These are phyloP conservation scores for Drosophila subsilvestris DNA, from an alignment of 2,888 invertebrate species.

Conservation along the genomic window DNA sequence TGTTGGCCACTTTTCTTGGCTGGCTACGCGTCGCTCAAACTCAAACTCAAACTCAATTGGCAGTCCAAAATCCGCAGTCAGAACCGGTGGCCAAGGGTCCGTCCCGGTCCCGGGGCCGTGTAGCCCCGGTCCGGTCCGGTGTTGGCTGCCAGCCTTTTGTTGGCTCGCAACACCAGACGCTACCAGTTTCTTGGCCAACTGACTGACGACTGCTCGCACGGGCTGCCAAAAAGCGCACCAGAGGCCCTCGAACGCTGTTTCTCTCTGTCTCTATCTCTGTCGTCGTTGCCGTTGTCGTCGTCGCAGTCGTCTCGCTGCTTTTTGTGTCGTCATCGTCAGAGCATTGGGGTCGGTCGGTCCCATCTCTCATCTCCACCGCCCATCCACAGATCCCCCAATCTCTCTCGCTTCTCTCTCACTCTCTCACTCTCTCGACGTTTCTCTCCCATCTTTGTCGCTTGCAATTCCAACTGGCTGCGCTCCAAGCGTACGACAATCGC, in stretches of 20 bases:
- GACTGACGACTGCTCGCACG: slow-evolving; percentile 81
- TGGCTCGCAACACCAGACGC: slow-evolving; percentile 78
- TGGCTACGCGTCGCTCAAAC: slow-evolving; percentile 76
- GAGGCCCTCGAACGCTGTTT: slow-evolving; percentile 69
- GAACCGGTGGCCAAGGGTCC: slow-evolving; percentile 52
- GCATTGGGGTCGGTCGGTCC: slow-evolving; percentile 27
- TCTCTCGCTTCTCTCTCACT: slow-evolving; percentile 9
- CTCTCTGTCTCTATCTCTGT: slow-evolving; percentile 47
- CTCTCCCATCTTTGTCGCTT: slow-evolving; percentile 19
- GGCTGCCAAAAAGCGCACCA: slow-evolving; percentile 77
- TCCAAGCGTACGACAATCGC: slow-evolving; percentile 70
- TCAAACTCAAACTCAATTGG: slow-evolving; percentile 56
- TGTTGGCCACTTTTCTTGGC: slow-evolving; percentile 80
- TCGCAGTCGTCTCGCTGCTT: slow-evolving; percentile 45
- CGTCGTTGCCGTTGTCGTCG: slow-evolving; percentile 35
- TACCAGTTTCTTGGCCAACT: slow-evolving; percentile 83
- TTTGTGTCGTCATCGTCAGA: slow-evolving; percentile 70
- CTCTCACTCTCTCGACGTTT: slow-evolving; percentile 17
- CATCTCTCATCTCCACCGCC: slow-evolving; percentile 10
- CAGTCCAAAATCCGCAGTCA: slow-evolving; percentile 16
- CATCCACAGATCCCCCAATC: slow-evolving; percentile 7
- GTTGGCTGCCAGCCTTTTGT: slow-evolving; percentile 76
- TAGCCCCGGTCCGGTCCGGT: slow-evolving; percentile 55
- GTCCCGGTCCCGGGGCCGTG: slow-evolving; percentile 46
- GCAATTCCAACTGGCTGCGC: slow-evolving; percentile 82